A percentile compares a stretch with the other conserved stretches of the same genome.
These are phyloP conservation scores for Pelecanoides urinatrix DNA, from an alignment of 2,113 vertebrate genomes.

Conservation along the genomic window DNA sequence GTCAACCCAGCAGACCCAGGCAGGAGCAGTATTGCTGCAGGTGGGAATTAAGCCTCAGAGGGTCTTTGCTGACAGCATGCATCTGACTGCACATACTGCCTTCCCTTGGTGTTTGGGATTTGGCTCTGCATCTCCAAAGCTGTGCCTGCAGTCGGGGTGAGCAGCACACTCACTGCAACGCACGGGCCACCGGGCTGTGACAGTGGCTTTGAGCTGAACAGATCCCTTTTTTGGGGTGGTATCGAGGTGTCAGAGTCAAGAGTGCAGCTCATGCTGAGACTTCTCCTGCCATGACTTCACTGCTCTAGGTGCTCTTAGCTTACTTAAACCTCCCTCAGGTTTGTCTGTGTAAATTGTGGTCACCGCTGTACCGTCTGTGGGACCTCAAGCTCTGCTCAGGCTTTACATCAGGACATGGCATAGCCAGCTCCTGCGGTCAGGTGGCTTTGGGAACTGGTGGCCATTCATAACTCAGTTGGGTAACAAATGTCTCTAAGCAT, in stretches of 20 bases:
- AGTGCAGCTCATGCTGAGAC: not conserved
- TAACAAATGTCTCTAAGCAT: not conserved
- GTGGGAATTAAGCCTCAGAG: not conserved
- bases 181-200: accelerated
- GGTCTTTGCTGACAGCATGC: not conserved
- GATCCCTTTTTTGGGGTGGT: not conserved
- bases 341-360: not conserved
- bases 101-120: not conserved
- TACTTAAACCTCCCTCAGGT: not conserved
- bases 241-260: not conserved
- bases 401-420: not conserved
- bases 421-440: not conserved
- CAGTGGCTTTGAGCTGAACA: not conserved
- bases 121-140: not conserved
- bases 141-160: not conserved
- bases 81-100: not conserved
- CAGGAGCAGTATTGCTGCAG: not conserved
- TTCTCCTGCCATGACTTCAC: not conserved
- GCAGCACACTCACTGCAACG: not conserved
- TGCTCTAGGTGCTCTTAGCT: not conserved
- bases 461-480: not conserved
- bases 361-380: not conserved
- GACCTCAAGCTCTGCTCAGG: not conserved
- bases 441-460: not conserved
- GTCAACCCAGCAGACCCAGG: not conserved